phyloP scores from a whole-genome alignment of 1,140 invertebrate species.

The Cherax quadricarinatus region DNA sequence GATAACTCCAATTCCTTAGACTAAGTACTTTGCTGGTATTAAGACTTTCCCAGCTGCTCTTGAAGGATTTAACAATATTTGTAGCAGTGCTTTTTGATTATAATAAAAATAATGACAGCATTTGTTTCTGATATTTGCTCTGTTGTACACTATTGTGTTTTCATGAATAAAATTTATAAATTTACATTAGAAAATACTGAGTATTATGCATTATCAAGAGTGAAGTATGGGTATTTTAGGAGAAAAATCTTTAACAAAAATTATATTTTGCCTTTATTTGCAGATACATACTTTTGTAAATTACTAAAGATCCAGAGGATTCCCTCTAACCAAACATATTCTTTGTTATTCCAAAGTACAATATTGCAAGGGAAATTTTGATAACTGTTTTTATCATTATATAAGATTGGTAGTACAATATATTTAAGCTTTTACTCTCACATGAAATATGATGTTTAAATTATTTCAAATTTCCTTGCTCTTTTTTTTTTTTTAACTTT shows the following conservation, averaged over 20 bases:
- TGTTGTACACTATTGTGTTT: too few species aligned
- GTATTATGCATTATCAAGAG: too few species aligned
- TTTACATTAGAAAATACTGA: too few species aligned
- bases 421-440: not conserved
- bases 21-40: too few species aligned
- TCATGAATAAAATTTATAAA: too few species aligned
- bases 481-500: not conserved
- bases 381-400: not conserved
- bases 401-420: not conserved
- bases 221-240: too few species aligned
- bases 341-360: conserved; percentile 47
- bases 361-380: conserved; percentile 19
- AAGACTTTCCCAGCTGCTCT: too few species aligned
- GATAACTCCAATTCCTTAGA: too few species aligned
- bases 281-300: conserved; percentile 63
- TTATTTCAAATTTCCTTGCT: not conserved
- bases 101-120: too few species aligned
- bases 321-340: conserved; percentile 53
- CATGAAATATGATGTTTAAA: not conserved
- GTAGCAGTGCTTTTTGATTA: too few species aligned
- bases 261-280: conserved; percentile 56
- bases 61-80: too few species aligned
- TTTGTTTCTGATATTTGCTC: too few species aligned
- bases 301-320: conserved; percentile 61
- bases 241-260: not conserved